Percentiles rank a stretch among this genome's conserved stretches.
Evolutionary conservation across 1,140 invertebrate genomes (phyloP).

Genomic region (Charaxes varanes): DNA sequence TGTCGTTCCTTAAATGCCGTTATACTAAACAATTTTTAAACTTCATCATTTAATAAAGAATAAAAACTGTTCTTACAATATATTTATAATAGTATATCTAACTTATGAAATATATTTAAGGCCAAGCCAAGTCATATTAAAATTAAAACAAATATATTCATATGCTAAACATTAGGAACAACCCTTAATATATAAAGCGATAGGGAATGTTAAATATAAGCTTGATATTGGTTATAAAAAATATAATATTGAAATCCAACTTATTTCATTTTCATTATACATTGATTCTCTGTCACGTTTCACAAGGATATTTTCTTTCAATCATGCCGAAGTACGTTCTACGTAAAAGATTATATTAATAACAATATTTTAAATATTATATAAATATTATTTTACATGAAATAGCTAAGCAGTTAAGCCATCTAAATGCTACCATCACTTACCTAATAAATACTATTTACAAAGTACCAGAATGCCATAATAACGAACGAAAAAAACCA

Average conservation of each 20-base stretch:
- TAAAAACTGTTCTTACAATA: background rate
- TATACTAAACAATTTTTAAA: too few relatives aligned
- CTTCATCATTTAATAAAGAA: too few relatives aligned
- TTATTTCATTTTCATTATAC: background rate
- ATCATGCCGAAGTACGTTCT: constrained; percentile 38
- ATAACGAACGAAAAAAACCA: too few relatives aligned
- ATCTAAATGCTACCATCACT: constrained; percentile 61
- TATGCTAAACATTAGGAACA: constrained; percentile 52
- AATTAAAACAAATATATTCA: constrained; percentile 25
- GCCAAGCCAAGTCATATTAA: constrained; percentile 17
- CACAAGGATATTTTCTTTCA: constrained; percentile 6
- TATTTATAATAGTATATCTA: background rate
- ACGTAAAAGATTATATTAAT: constrained; percentile 50
- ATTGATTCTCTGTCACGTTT: constrained; percentile 11
- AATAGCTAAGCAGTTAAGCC: constrained; percentile 63
- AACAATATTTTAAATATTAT: constrained; percentile 65
- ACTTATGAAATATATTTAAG: constrained; percentile 10
- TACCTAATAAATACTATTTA: constrained; percentile 72
- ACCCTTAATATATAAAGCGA: constrained; percentile 43
- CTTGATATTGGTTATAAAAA: constrained; percentile 27
- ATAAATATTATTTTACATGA: constrained; percentile 71
- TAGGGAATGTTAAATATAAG: constrained; percentile 37
- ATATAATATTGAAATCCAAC: constrained; percentile 20
- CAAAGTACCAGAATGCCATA: constrained; percentile 61
- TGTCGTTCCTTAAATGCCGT: too few relatives aligned